Conservation (phyloP, 2,113 vertebrate genomes). For the Lamprotornis superbus region DNA sequence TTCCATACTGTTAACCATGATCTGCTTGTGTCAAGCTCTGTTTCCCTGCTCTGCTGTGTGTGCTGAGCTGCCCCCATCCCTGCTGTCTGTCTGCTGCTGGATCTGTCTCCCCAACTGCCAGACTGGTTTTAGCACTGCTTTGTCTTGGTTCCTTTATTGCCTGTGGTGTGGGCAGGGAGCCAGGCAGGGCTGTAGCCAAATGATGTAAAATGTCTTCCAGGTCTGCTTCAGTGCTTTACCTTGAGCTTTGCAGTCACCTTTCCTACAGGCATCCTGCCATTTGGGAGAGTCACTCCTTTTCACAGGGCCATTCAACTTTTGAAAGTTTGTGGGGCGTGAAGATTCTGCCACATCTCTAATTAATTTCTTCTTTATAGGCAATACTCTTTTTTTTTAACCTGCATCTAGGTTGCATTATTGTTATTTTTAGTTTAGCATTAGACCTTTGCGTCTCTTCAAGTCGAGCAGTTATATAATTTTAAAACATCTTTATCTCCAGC, state of each 20-base stretch:
- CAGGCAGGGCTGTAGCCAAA: background rate
- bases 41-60: background rate
- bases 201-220: background rate
- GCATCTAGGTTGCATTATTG: background rate
- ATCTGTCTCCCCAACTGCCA: background rate
- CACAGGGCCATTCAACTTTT: background rate
- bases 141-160: background rate
- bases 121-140: background rate
- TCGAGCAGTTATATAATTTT: background rate
- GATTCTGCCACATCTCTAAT: background rate
- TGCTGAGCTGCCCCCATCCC: background rate
- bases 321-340: background rate
- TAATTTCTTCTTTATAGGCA: background rate
- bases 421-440: background rate
- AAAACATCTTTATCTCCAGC: background rate
- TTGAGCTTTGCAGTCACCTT: background rate
- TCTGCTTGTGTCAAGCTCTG: background rate
- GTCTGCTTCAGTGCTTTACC: background rate
- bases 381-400: background rate
- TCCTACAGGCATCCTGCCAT: background rate
- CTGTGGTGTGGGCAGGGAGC: background rate
- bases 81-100: background rate
- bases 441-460: background rate
- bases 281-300: background rate
- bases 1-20: rapidly evolving